Conservation (phyloP, 2,797 vertebrate genomes). For the Bradypodion pumilum region DNA sequence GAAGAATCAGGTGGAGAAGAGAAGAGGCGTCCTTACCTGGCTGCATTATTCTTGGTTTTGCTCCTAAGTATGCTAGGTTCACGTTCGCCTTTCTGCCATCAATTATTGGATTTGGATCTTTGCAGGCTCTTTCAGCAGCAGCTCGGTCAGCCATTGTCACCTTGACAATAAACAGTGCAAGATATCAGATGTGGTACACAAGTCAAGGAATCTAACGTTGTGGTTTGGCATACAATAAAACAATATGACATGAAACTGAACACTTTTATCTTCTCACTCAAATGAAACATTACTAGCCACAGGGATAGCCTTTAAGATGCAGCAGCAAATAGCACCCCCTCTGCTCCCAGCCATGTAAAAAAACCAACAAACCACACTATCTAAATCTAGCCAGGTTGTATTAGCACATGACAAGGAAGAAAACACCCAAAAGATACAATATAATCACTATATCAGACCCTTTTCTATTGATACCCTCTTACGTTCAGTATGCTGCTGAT, state of each 20-base stretch:
- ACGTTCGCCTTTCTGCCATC: constrained; percentile 98
- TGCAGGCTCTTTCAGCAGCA: constrained; percentile 94
- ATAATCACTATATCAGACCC: too few species aligned
- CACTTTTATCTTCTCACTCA: not conserved
- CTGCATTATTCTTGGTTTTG: constrained; percentile 97
- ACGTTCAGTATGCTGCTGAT: too few species aligned
- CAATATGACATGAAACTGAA: not conserved
- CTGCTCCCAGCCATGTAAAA: not conserved
- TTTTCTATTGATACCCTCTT: too few species aligned
- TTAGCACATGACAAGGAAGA: not conserved
- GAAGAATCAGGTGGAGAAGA: not conserved
- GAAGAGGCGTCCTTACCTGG: constrained; percentile 82
- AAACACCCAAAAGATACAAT: too few species aligned
- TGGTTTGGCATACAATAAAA: not conserved
- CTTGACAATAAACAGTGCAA: constrained; percentile 74
- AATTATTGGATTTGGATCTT: constrained; percentile 98
- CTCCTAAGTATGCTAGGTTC: constrained; percentile 96
- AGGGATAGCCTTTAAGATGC: not conserved
- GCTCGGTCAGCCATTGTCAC: constrained; percentile 98
- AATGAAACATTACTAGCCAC: not conserved
- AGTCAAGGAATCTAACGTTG: not conserved
- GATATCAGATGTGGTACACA: constrained; percentile 40
- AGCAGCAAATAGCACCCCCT: not conserved
- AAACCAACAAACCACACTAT: not conserved
- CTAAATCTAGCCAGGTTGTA: not conserved